Conservation (phyloP, 1,140 invertebrate genomes). For the Eubasilissa regina region DNA sequence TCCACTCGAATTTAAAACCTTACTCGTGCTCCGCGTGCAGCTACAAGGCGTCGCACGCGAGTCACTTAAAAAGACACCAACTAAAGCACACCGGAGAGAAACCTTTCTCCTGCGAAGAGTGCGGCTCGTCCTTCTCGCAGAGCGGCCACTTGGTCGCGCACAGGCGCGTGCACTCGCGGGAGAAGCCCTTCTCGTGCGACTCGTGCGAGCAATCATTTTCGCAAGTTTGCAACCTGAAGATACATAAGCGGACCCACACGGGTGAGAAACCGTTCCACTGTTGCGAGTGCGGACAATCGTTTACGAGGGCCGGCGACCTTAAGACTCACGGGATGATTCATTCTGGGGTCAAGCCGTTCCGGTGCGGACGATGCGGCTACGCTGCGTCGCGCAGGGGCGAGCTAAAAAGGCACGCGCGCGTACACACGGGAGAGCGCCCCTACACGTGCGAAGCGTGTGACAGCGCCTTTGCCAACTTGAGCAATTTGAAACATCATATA, state of each 20-base stretch:
- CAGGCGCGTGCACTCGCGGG: conserved; percentile 42
- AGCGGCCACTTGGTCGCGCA: conserved; percentile 44
- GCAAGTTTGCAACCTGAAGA: conserved; percentile 26
- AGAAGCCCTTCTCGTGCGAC: conserved; percentile 42
- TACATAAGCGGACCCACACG: conserved; percentile 48
- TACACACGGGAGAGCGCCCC: conserved; percentile 50
- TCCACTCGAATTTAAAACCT: too few species aligned
- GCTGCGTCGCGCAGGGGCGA: conserved; percentile 40
- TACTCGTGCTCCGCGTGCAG: conserved; percentile 32
- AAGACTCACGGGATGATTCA: conserved; percentile 40
- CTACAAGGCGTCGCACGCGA: too few species aligned
- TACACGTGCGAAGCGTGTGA: conserved; percentile 31
- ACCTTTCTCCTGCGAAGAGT: too few species aligned
- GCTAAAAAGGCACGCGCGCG: conserved; percentile 42
- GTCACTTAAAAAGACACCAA: too few species aligned
- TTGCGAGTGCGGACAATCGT: conserved; percentile 31
- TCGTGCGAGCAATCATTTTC: conserved; percentile 33
- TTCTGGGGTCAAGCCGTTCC: conserved; percentile 43
- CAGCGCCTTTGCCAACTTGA: too few species aligned
- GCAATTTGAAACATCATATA: too few species aligned
- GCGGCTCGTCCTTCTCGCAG: too few species aligned
- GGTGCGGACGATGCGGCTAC: conserved; percentile 49
- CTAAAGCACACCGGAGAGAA: too few species aligned
- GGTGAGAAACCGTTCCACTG: conserved; percentile 48
- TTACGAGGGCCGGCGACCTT: conserved; percentile 18